These are phyloP conservation scores for Dreissena polymorpha DNA, from an alignment of 1,140 invertebrate species.

Conservation along the genomic window DNA sequence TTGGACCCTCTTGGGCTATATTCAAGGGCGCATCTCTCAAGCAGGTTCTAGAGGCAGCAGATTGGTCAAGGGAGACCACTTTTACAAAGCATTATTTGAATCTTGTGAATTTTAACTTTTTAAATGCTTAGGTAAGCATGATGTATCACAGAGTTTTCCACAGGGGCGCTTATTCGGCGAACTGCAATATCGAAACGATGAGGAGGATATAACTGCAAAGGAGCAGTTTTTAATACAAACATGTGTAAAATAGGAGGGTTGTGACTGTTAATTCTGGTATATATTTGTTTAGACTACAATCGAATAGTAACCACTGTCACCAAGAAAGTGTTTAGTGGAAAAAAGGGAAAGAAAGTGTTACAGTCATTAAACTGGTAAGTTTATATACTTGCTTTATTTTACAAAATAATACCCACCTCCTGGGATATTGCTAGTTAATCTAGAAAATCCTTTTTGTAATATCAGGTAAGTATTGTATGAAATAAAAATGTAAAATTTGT, in stretches of 20 bases:
- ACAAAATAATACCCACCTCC: slow-evolving; percentile 29
- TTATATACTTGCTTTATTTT: neutral
- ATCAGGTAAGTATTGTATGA: slow-evolving; percentile 45
- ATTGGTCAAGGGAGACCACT: slow-evolving; percentile 42
- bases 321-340: neutral
- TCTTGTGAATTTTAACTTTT: neutral
- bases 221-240: neutral
- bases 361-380: neutral
- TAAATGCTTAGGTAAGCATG: slow-evolving; percentile 19
- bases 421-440: slow-evolving; percentile 33
- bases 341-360: neutral
- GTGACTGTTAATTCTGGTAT: slow-evolving; percentile 1
- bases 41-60: slow-evolving; percentile 1
- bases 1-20: slow-evolving; percentile 41
- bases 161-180: neutral
- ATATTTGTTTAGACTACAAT: neutral
- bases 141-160: neutral
- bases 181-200: neutral
- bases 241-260: neutral
- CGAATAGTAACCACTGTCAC: neutral
- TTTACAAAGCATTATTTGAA: slow-evolving; percentile 20
- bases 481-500: slow-evolving; percentile 43
- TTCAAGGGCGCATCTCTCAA: slow-evolving; percentile 31
- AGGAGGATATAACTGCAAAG: neutral
- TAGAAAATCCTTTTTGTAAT: slow-evolving; percentile 24